Base-by-base conservation (phyloP, 2,888 invertebrate species). In the Harpalus rubripes region DNA sequence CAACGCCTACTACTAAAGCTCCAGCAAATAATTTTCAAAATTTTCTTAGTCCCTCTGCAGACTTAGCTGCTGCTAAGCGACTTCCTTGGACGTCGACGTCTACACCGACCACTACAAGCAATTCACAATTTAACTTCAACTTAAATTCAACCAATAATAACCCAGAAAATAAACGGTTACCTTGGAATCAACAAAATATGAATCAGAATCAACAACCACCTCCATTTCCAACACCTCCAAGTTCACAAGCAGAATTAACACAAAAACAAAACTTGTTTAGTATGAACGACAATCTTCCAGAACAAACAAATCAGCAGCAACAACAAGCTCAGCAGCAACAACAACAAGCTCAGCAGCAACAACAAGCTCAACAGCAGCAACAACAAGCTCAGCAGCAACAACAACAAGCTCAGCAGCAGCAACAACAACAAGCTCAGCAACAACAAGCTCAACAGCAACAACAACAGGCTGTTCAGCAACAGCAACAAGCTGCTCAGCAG, bases 31-130 rank as follows among this genome's bases (percentile, higher is more conserved):
- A 68, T 63, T 61, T 79, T 12, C 74, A 58, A 44, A 85, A 78
- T 84, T 81, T 86, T 82, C 56, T 68, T 0, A 91, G 89, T 87
- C 89, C 91, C 1, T 76, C 86, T 52, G 90, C 92, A 5, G 88
- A 90, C 76, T 88, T 90, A 15, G 86, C 91, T 81, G 90, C 91
- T 68, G 91, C 92, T 58, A 90, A 92, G 87, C 91, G 91, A 0
- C 91, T 92, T 90, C 91, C 86, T 91, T 91, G 68, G 89, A 89
- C 76, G 90, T 91, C 86, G 59, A 41, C 85, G 85, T 88, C 87
- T 76, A 78, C 86, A 68, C 15, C 81, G 65, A 76, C 81, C 26
- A 44, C 7, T 18, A 74, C 44, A 18, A 74, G 41, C 18, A 92
- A 91, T 86, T 91, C 92, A 3, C 91, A 92, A 86, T 91, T 91